A percentile compares a stretch with the other conserved stretches of the same genome.
Conservation (phyloP, 2,888 invertebrate genomes). For the Nasonovia ribisnigri region DNA sequence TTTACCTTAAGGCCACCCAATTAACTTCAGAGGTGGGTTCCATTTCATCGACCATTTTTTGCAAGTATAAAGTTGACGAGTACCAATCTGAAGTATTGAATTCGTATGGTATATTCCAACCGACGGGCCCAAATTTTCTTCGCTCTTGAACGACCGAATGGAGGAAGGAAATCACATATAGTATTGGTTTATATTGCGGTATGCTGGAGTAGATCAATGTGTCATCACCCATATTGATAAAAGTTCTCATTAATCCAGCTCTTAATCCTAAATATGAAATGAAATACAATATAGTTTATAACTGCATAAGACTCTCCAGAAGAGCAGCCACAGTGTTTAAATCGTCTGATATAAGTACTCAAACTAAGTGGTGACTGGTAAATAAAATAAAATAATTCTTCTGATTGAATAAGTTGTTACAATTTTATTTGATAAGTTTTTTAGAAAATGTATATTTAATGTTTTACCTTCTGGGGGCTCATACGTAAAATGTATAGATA, state of each 20-base stretch:
- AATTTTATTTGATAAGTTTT: neutral
- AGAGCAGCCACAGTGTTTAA: neutral
- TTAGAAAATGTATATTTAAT: neutral
- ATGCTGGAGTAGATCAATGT: slow-evolving; percentile 92
- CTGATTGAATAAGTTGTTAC: neutral
- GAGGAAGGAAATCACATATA: slow-evolving; percentile 94
- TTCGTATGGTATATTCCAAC: slow-evolving; percentile 97
- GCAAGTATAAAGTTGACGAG: slow-evolving; percentile 94
- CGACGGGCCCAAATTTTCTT: slow-evolving; percentile 94
- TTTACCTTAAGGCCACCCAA: slow-evolving; percentile 71
- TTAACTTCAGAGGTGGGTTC: slow-evolving; percentile 84
- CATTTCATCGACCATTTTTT: slow-evolving; percentile 96
- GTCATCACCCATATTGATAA: slow-evolving; percentile 90
- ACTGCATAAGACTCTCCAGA: neutral
- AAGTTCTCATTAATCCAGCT: slow-evolving; percentile 94
- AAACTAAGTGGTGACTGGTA: neutral
- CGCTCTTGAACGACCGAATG: slow-evolving; percentile 96
- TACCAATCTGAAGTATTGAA: slow-evolving; percentile 97
- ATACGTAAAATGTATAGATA: slow-evolving; percentile 81
- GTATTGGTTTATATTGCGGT: slow-evolving; percentile 91
- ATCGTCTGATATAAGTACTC: neutral
- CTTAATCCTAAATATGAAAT: slow-evolving; percentile 76
- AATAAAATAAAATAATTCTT: neutral
- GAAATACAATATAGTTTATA: neutral
- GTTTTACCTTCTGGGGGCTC: slow-evolving; percentile 92